phyloP scores from a whole-genome alignment of 2,113 vertebrate genomes.

The Rhynchopsitta pachyrhyncha region DNA sequence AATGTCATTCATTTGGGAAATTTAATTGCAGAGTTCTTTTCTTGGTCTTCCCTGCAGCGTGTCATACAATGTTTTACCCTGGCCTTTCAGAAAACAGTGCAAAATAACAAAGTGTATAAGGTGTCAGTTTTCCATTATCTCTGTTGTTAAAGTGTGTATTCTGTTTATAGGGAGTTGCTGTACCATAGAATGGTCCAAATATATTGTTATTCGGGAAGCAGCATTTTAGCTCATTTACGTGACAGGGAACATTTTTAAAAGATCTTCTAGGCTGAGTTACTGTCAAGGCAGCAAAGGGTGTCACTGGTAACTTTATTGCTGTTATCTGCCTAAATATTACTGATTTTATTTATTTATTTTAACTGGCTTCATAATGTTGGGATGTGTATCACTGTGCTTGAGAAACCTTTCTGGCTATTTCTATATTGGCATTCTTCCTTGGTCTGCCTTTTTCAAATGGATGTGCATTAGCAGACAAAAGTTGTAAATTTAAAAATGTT shows the following conservation, averaged over 20 bases:
- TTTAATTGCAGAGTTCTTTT: background rate
- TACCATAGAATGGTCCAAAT: background rate
- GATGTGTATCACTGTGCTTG: background rate
- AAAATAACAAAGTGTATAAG: background rate
- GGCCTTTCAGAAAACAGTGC: background rate
- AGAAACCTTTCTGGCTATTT: background rate
- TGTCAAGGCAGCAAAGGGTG: background rate
- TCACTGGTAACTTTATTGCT: background rate
- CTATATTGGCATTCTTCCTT: background rate
- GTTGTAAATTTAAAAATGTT: background rate
- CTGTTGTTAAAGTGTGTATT: background rate
- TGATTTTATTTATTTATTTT: background rate
- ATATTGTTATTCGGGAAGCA: constrained; percentile 5
- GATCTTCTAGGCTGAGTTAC: background rate
- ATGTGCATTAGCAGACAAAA: background rate
- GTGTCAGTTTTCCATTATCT: background rate
- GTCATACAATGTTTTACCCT: background rate
- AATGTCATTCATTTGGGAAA: constrained; percentile 1
- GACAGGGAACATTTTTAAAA: background rate
- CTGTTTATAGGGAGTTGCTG: background rate
- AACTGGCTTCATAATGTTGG: background rate
- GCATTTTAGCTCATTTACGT: constrained; percentile 3
- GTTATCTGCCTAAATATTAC: background rate
- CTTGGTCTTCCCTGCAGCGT: background rate
- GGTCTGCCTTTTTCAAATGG: background rate